Evolutionary conservation across 92 coral and sea anemone species (phyloP).

Genomic region (Heteractis magnifica): DNA sequence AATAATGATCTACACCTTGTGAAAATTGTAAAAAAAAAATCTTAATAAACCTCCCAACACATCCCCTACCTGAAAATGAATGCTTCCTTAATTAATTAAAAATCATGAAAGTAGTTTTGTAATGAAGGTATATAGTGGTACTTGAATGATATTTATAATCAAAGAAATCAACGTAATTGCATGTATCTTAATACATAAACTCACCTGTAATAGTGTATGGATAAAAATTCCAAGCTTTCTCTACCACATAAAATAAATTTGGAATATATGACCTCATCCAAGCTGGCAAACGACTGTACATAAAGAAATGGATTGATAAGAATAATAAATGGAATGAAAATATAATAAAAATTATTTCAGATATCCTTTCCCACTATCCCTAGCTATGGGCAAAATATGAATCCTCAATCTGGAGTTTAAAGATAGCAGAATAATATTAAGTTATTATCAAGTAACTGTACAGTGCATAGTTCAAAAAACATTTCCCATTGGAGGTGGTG

Average conservation of each 20-base stretch:
- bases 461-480: too few relatives aligned
- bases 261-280: conserved; percentile 97
- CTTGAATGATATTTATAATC: background rate
- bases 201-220: conserved; percentile 93
- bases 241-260: conserved; percentile 89
- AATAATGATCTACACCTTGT: too few relatives aligned
- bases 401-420: background rate
- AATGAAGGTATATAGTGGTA: too few relatives aligned
- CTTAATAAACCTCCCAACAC: too few relatives aligned
- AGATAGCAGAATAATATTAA: too few relatives aligned
- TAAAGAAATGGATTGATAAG: background rate
- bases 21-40: too few relatives aligned
- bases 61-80: too few relatives aligned
- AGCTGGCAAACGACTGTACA: conserved; percentile 75
- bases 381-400: background rate
- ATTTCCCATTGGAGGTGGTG: too few relatives aligned
- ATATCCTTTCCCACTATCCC: background rate
- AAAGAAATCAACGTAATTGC: background rate
- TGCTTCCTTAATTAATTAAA: too few relatives aligned
- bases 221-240: conserved; percentile 96
- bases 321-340: background rate
- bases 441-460: too few relatives aligned
- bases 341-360: background rate
- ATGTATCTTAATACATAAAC: background rate
- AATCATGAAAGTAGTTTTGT: too few relatives aligned